Base-by-base conservation (phyloP, 1,140 invertebrate species). In the Stegodyphus dumicola region DNA sequence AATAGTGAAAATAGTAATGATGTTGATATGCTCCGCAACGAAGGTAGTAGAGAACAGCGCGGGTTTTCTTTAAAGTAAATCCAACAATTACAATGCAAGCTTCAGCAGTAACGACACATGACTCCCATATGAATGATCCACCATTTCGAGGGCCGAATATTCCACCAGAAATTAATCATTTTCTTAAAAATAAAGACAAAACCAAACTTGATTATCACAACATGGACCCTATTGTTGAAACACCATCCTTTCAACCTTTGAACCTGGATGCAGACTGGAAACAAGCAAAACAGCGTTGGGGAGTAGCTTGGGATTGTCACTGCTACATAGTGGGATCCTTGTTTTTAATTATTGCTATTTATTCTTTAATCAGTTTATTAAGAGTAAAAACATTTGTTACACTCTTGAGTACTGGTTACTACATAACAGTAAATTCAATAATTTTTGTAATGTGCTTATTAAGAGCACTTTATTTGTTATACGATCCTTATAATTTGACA, bases 401-500 rank as follows among this genome's bases (percentile, higher is more conserved):
- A 65, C 85, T 90, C 53, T 84, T 91, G 10, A 88, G 88, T 71
- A 88, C 88, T 88, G 94, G 94, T 17, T 97, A 97, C 90, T 97
- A 97, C 89, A 92, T 97, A 6, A 94, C 94, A 7, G 92, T 97
- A 7, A 95, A 97, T 90, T 90, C 95, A 1, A 92, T 97, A 64
- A 90, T 97, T 11, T 94, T 96, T 5, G 91, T 94, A 13, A 94
- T 96, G 10, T 96, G 96, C 88, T 92, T 94, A 6, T 91, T 95
- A 87, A 92, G 96, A 70, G 95, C 95, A 88, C 94, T 96, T 88
- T 96, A 96, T 89, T 92, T 98, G 74, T 95, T 96, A 87, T 95
- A 96, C 88, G 96, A 97, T 91, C 94, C 96, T 0, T 97, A 98
- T 89, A 97, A 97, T 88, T 93, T 95, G 7, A 93, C 94, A 81